Base-by-base conservation (phyloP, 2,113 vertebrate genomes). In the Oreochromis tanganicae region DNA sequence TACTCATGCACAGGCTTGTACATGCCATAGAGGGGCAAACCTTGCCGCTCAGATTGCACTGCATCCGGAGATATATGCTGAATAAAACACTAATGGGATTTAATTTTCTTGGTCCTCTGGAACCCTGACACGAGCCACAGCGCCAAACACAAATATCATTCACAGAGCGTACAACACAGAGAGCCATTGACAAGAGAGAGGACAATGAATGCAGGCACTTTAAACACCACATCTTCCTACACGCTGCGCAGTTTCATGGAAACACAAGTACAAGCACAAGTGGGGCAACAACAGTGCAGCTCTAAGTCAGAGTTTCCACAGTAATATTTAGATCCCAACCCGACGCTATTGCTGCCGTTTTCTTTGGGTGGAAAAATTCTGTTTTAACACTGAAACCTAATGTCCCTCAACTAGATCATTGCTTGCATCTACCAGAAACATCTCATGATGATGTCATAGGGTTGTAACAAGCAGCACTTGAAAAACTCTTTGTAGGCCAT, bases 31-130 rank as follows among this genome's bases (percentile, higher is more conserved):
- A 78, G 83, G 82, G 82, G 13, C 75, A 61, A 88, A 88, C 80
- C 85, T 81, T 34, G 29, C 82, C 5, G 82, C 75, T 91, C 83
- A 87, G 83, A 89, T 87, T 81, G 90, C 54, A 24, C 87, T 38
- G 88, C 48, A 14, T 71, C 56, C 82, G 50, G 80, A 85, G 82
- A 91, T 90, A 83, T 71, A 41, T 81, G 66, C 36, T 48, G 89
- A 93, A 94, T 89, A 34, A 50, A 82, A 87, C 88, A 61, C 84
- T 93, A 92, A 94, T 91, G 81, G 85, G 92, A 93, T 94, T 91
- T 88, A 79, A 92, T 91, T 94, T 93, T 78, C 90, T 38, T 87
- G 90, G 90, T 90, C 68, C 90, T 91, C 86, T 66, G 56, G 86
- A 92, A 87, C 79, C 81, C 83, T 34, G 84, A 85, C 79, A 91